These are phyloP conservation scores for Drosophila cardini DNA, from an alignment of 1,140 invertebrate species.

Conservation along the genomic window DNA sequence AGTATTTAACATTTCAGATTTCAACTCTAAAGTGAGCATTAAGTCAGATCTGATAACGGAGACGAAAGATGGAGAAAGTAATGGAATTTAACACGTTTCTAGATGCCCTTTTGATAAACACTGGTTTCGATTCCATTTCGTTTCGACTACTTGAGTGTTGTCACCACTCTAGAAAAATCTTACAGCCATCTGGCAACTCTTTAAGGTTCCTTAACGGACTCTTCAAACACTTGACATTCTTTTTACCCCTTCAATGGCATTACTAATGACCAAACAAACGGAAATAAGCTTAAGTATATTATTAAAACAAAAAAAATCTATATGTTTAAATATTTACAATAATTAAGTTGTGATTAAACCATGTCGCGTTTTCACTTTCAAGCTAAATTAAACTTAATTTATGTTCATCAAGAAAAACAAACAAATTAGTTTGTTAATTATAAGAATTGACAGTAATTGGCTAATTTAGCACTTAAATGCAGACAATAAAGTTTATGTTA, in stretches of 20 bases:
- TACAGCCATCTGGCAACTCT: no score
- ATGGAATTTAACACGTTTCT: not conserved
- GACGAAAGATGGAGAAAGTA: slow-evolving; percentile 22
- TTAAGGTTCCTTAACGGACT: no score
- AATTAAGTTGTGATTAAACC: not conserved
- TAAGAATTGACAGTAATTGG: slow-evolving; percentile 21
- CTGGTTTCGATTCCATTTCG: not conserved
- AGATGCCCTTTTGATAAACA: not conserved
- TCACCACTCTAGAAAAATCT: no score
- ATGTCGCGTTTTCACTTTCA: slow-evolving; percentile 20
- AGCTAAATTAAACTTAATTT: slow-evolving; percentile 26
- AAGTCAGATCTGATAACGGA: not conserved
- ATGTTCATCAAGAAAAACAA: slow-evolving; percentile 11
- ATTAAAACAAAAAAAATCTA: not conserved
- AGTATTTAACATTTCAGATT: slow-evolving; percentile 23
- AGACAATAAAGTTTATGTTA: not conserved
- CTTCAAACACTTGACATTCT: not conserved
- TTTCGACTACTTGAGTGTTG: not conserved
- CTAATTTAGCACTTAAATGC: slow-evolving; percentile 7
- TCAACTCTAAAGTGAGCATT: not conserved
- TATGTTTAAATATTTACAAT: not conserved
- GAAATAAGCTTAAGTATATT: not conserved
- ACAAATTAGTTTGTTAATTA: slow-evolving; percentile 26
- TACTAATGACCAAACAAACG: not conserved
- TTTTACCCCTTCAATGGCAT: not conserved